Base-by-base conservation (phyloP, 1,140 invertebrate genomes). In the Luehdorfia chinensis region DNA sequence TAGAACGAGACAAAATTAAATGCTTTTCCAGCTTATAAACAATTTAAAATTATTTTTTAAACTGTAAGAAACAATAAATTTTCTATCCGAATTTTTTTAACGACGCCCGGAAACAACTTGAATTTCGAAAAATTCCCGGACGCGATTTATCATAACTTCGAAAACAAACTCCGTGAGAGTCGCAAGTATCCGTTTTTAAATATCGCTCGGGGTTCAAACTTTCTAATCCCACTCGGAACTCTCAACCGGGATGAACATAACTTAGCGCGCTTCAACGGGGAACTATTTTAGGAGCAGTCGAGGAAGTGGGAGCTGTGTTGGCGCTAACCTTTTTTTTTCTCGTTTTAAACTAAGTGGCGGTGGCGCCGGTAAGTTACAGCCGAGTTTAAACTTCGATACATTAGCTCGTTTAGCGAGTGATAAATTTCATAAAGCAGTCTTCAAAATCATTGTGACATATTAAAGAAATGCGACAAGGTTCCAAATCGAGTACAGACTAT, bases 131-230 rank as follows among this genome's bases (percentile, higher is more conserved):
- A 33, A 33, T 5, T 13, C n/a, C 34, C 34, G 34, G 34, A 37
- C 18, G 34, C 37, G 31, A 50, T 50, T 50, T 44, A 50, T 50
- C 41, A 50, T 43, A 50, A 50, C 37, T 50, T 44, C 16, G 44
- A 41, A 21, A 39, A 41, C 48, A 23, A 41, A 50, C 11, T 34
- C 21, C 47, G 27, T 11, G 25, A 43, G 36, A 41, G 19, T 44
- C 18, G 45, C 21, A 19, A 43, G 37, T 43, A 43, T 50, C 15
- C 30, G 39, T 33, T 44, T 44, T 43, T 43, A 36, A 44, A 50
- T 15, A 33, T 23, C 48, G 27, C 32, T 15, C 18, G 19, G 19
- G 19, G 6, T 21, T 15, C 37, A 8, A 43, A 43, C 39, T 43
- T 43, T 27, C 37, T 41, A 41, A 41, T 41, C 21, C 23, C 23